phyloP scores from a whole-genome alignment of 1,140 invertebrate species.

The Drosophila fuyamai region DNA sequence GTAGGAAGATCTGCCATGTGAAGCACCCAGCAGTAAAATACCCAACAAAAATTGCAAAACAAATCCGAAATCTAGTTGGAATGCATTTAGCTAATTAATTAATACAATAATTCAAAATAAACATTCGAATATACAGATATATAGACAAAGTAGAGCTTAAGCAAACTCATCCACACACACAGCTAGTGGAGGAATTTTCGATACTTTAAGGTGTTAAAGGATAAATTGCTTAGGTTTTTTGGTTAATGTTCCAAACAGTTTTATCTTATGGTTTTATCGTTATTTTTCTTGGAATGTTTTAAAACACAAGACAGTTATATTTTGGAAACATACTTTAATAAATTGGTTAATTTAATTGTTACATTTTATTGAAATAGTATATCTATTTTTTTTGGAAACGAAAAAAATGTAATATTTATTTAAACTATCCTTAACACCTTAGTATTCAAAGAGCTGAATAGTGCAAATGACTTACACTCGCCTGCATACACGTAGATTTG shows the following conservation, averaged over 20 bases:
- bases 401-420: too few relatives aligned
- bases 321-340: too few relatives aligned
- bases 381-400: too few relatives aligned
- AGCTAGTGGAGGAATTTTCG: slow-evolving; percentile 2
- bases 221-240: too few relatives aligned
- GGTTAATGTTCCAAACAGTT: too few relatives aligned
- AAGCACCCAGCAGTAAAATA: slow-evolving; percentile 33
- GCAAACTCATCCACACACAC: slow-evolving; percentile 16
- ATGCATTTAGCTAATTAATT: slow-evolving; percentile 80
- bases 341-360: too few relatives aligned
- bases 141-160: slow-evolving; percentile 66
- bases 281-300: too few relatives aligned
- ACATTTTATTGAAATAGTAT: too few relatives aligned
- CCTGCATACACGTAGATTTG: slow-evolving; percentile 27
- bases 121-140: slow-evolving; percentile 46
- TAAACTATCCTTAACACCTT: neutral
- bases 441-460: neutral
- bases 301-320: neutral
- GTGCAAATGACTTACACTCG: slow-evolving; percentile 1
- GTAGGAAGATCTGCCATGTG: slow-evolving; percentile 44
- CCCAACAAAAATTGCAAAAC: slow-evolving; percentile 25
- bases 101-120: slow-evolving; percentile 69
- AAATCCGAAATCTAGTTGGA: slow-evolving; percentile 63
- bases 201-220: slow-evolving; percentile 8
- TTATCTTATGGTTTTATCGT: too few relatives aligned